Percentiles rank a stretch among this genome's conserved stretches.
phyloP scores from a whole-genome alignment of 2,113 vertebrate genomes.

The Sorex fumeus region DNA sequence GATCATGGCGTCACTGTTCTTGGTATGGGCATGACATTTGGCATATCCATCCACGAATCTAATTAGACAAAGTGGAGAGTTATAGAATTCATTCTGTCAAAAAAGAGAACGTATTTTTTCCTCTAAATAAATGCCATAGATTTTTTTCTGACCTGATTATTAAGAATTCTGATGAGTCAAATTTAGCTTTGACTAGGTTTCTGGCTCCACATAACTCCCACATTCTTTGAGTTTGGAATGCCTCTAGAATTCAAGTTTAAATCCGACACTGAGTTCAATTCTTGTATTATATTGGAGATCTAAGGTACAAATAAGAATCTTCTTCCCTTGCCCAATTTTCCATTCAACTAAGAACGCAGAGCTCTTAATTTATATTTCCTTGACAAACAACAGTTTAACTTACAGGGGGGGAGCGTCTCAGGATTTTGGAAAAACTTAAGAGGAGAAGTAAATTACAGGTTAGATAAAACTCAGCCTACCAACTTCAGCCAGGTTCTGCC shows the following conservation, averaged over 20 bases:
- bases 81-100: constrained; percentile 69
- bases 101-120: constrained; percentile 56
- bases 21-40: constrained; percentile 58
- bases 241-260: constrained; percentile 64
- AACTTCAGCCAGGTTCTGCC: constrained; percentile 79
- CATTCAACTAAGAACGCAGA: constrained; percentile 79
- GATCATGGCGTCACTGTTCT: constrained; percentile 45
- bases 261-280: constrained; percentile 57
- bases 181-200: constrained; percentile 54
- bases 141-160: constrained; percentile 82
- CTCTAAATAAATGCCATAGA: constrained; percentile 73
- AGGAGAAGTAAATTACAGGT: constrained; percentile 80
- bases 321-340: constrained; percentile 75
- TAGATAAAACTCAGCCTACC: constrained; percentile 81
- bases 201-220: constrained; percentile 63
- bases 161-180: constrained; percentile 74
- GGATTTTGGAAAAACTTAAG: constrained; percentile 85
- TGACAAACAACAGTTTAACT: constrained; percentile 83
- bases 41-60: neutral
- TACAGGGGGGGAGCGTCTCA: constrained; percentile 75
- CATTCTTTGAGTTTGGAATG: constrained; percentile 77
- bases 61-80: constrained; percentile 55
- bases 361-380: constrained; percentile 84
- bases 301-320: constrained; percentile 68
- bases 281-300: constrained; percentile 67